Evolutionary conservation across 2,888 invertebrate genomes (phyloP).

Genomic region (Thymelicus acteon): DNA sequence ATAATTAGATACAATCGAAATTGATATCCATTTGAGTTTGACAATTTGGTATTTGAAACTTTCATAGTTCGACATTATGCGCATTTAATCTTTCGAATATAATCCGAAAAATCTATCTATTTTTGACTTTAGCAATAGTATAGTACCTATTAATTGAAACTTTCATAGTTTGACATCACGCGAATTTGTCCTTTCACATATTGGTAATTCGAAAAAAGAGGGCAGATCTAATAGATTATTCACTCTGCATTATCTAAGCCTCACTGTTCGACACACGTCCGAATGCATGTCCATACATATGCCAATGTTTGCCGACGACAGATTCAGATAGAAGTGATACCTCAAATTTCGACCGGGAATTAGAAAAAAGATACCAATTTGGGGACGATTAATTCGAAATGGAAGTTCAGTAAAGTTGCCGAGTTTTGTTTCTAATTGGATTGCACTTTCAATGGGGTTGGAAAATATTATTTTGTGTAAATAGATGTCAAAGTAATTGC

Average conservation of each 20-base stretch:
- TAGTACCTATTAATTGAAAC: no score
- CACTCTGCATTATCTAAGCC: slow-evolving; percentile 13
- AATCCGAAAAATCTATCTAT: no score
- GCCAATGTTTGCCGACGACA: slow-evolving; percentile 61
- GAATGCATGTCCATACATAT: slow-evolving; percentile 51
- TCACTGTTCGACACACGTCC: slow-evolving; percentile 27
- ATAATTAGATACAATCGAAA: no score
- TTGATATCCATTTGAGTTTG: no score
- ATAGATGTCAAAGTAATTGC: not conserved
- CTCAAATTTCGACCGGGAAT: slow-evolving; percentile 62
- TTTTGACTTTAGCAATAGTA: no score
- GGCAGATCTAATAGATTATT: slow-evolving; percentile 40
- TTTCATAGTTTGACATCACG: no score
- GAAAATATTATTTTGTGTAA: slow-evolving; percentile 1
- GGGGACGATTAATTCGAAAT: slow-evolving; percentile 53
- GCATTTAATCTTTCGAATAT: no score
- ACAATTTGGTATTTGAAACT: not conserved
- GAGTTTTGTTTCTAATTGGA: slow-evolving; percentile 54
- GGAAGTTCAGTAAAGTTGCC: slow-evolving; percentile 45
- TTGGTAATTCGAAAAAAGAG: not conserved
- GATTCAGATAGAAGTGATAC: slow-evolving; percentile 66
- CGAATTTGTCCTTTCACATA: no score
- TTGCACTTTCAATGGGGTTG: slow-evolving; percentile 39
- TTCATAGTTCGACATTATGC: not conserved
- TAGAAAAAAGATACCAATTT: slow-evolving; percentile 67